Evolutionary conservation across 64 coral and sea anemone genomes (phyloP).

Genomic region (Montipora cactus): DNA sequence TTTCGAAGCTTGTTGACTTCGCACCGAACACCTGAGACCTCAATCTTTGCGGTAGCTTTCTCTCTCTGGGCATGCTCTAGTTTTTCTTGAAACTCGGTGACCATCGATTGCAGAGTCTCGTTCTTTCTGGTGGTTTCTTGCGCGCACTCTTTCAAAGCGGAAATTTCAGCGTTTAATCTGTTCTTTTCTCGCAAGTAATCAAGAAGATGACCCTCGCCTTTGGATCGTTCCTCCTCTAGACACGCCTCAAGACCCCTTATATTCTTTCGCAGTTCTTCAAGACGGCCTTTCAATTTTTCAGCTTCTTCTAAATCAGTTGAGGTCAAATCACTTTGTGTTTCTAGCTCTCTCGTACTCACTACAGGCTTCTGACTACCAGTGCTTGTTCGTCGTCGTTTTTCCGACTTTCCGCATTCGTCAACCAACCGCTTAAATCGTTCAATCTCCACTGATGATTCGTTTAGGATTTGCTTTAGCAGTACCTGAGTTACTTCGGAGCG

Average conservation of each 20-base stretch:
- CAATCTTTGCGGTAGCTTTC: constrained; percentile 53
- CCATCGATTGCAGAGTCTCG: constrained; percentile 5
- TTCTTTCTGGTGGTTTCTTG: constrained; percentile 8
- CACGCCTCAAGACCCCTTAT: constrained; percentile 49
- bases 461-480: constrained; percentile 56
- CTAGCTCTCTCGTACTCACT: constrained; percentile 4
- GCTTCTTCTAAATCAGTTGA: constrained; percentile 26
- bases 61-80: constrained; percentile 1
- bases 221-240: constrained; percentile 27
- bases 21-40: constrained; percentile 48
- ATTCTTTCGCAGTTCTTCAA: constrained; percentile 54
- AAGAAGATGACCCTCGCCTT: constrained; percentile 45
- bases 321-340: constrained; percentile 20
- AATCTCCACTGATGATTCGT: constrained; percentile 51
- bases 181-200: constrained; percentile 42
- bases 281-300: constrained; percentile 26
- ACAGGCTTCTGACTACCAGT: not conserved
- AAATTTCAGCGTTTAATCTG: constrained; percentile 33
- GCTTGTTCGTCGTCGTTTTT: not conserved
- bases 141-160: constrained; percentile 11
- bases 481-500: constrained; percentile 25
- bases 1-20: constrained; percentile 33
- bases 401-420: constrained; percentile 4
- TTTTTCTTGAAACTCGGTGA: not conserved
- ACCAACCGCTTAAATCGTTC: constrained; percentile 60